Percentiles rank a stretch among this genome's conserved stretches.
These are phyloP conservation scores for Eulemur albifrons DNA, from an alignment of 2,797 vertebrate species.

Conservation along the genomic window DNA sequence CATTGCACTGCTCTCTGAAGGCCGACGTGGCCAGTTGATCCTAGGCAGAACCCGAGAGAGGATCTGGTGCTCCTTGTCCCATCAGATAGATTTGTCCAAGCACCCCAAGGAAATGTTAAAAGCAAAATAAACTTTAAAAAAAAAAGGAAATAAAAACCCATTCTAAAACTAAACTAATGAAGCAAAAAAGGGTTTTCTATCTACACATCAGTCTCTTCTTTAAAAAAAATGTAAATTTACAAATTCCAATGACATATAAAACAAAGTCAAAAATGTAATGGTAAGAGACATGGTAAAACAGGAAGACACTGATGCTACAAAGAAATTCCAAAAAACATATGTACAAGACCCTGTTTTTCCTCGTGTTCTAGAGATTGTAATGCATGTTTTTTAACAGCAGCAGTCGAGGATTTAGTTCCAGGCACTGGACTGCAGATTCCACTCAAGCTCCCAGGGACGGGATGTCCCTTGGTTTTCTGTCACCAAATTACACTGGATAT, in stretches of 20 bases:
- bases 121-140: conserved; percentile 76
- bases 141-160: conserved; percentile 75
- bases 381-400: conserved; percentile 89
- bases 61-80: conserved; percentile 88
- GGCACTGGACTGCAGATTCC: conserved; percentile 88
- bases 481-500: conserved; percentile 99
- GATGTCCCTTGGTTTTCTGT: conserved; percentile 84
- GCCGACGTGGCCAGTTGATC: conserved; percentile 81
- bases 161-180: conserved; percentile 92
- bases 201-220: conserved; percentile 90
- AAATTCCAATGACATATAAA: conserved; percentile 92
- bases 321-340: conserved; percentile 96
- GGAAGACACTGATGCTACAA: conserved; percentile 99
- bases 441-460: conserved; percentile 80
- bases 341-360: conserved; percentile 99
- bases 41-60: conserved; percentile 89
- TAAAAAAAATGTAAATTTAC: conserved; percentile 91
- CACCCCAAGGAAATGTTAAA: conserved; percentile 90
- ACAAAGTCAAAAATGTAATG: conserved; percentile 92
- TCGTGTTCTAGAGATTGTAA: conserved; percentile 89
- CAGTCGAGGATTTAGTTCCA: conserved; percentile 89
- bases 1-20: conserved; percentile 62
- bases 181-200: conserved; percentile 88
- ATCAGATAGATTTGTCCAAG: conserved; percentile 90
- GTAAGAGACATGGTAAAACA: conserved; percentile 92